Evolutionary conservation across 2,113 vertebrate genomes (phyloP).

Genomic region (Cisticola juncidis): DNA sequence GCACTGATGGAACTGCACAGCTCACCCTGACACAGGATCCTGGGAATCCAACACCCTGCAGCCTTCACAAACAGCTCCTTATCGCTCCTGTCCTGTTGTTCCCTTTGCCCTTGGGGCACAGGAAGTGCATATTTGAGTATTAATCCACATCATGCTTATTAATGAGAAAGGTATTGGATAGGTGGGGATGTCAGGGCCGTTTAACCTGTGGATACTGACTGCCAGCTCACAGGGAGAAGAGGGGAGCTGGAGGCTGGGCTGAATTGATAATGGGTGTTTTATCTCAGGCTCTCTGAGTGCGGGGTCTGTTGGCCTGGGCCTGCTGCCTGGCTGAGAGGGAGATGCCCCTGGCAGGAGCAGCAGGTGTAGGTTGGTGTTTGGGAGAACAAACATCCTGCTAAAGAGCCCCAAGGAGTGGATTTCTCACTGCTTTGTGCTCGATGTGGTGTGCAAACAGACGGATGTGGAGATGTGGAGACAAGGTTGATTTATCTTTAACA

Average conservation of each 20-base stretch:
- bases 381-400: background rate
- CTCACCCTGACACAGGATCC: background rate
- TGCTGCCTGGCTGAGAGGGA: background rate
- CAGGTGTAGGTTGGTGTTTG: background rate
- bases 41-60: background rate
- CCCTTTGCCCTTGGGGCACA: background rate
- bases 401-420: background rate
- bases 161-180: background rate
- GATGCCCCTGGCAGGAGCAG: background rate
- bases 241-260: background rate
- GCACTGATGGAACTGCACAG: rapidly evolving
- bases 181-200: background rate
- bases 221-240: rapidly evolving
- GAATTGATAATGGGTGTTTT: rapidly evolving
- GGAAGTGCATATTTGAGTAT: background rate
- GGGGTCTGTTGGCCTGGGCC: rapidly evolving
- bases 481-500: background rate
- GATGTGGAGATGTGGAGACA: background rate
- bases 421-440: background rate
- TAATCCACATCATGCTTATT: background rate
- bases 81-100: background rate
- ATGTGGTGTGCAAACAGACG: rapidly evolving
- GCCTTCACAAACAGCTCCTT: background rate
- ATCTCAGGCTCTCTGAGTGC: background rate
- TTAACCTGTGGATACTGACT: background rate